phyloP scores from a whole-genome alignment of 2,113 vertebrate genomes.

The Mus spicilegus region DNA sequence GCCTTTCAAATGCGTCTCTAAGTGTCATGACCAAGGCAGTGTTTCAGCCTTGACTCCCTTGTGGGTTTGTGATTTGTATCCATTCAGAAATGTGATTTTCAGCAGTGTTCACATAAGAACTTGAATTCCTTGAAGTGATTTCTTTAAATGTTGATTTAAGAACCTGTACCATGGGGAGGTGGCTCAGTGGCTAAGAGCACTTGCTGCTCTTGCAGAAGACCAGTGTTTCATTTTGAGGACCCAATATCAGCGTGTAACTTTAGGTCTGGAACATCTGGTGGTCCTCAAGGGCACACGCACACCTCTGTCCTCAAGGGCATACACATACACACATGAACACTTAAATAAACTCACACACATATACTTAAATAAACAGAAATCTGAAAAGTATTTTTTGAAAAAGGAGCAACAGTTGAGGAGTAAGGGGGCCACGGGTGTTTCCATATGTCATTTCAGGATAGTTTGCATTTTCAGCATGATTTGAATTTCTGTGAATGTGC shows the following conservation, averaged over 20 bases:
- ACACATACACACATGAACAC: not conserved
- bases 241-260: not conserved
- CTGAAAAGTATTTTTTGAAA: not conserved
- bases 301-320: not conserved
- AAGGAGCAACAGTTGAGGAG: not conserved
- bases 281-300: too few relatives aligned
- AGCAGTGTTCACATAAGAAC: not conserved
- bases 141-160: not conserved
- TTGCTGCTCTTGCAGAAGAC: not conserved
- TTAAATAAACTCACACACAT: not conserved
- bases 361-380: not conserved
- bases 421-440: not conserved
- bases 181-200: not conserved
- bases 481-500: not conserved
- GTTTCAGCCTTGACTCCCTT: not conserved
- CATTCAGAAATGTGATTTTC: conserved; percentile 19
- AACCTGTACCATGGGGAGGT: not conserved
- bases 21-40: not conserved
- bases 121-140: conserved; percentile 18
- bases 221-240: not conserved
- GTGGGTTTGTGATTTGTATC: not conserved
- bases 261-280: not conserved
- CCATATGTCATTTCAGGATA: not conserved
- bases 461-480: not conserved
- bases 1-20: not conserved